Evolutionary conservation across 2,888 invertebrate genomes (phyloP), one percentile per base, ranked within the genome.

Genomic region (Entomobrya proxima): DNA sequence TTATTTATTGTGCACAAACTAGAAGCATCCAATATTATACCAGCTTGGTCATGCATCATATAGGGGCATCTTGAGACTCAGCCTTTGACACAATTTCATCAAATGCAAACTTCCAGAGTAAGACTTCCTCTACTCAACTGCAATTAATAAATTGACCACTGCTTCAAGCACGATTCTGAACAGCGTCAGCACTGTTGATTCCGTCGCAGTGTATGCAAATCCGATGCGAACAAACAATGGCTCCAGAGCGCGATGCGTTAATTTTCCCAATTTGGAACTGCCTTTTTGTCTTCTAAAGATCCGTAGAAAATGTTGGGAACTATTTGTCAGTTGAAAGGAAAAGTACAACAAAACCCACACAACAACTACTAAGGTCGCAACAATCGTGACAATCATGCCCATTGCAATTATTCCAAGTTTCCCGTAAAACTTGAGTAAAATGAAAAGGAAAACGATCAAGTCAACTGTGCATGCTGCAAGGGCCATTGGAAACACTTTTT

Each of bases 91-190:
- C 9, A 5, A 52, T 11, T 52, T 21, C 52, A 21, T 21, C 37
- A 2, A 37, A 18, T 75, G 18, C 52, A 11, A 11, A 52, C 7
- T 52, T 6, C 18, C n/a, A 11, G 5, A 11, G 5, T 11, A 15
- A 52, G 5, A 18, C 52, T n/a, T n/a, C n/a, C n/a, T 64, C 50
- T 27, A 81, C 7, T 82, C 61, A 47, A 75, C 30, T 15, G 75
- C 82, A 82, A 75, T 82, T 18, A 75, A 18, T 30, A 82, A 74
- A 32, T 81, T 81, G n/a, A 81, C 81, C 15, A 81, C 81, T 37
- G 61, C 7, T 24, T 81, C 81, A 13, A 81, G 30, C 5, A 81
- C 81, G 18, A 81, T 81, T 15, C 58, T 40, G 21, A 81, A 74
- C 18, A 81, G 4, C n/a, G 81, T 81, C 21, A 81, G 61, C 18